These are phyloP conservation scores for Amblyopsis hoosieri DNA, from an alignment of 2,797 vertebrate species.

Conservation along the genomic window DNA sequence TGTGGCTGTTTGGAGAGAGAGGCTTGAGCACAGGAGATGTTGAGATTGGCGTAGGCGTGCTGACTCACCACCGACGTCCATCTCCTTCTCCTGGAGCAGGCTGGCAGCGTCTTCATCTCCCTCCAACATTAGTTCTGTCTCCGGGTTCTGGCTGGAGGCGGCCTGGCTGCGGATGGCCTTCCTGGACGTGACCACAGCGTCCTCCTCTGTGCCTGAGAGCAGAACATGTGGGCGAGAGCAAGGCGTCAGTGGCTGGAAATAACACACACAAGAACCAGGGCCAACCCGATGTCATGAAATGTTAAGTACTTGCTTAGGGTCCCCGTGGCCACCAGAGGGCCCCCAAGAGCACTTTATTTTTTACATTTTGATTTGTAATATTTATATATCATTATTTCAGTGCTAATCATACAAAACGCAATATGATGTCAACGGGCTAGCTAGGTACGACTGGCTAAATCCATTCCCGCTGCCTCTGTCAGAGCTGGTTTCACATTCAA, in stretches of 20 bases:
- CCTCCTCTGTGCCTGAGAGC: conserved; percentile 84
- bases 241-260: conserved; percentile 7
- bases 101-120: conserved; percentile 93
- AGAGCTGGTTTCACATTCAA: too few species aligned
- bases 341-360: too few species aligned
- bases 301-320: too few species aligned
- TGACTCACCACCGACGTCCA: conserved; percentile 91
- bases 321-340: too few species aligned
- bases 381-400: too few species aligned
- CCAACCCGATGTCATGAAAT: too few species aligned
- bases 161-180: conserved; percentile 86
- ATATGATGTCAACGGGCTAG: too few species aligned
- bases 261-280: background rate
- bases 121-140: conserved; percentile 91
- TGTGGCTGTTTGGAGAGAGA: too few species aligned
- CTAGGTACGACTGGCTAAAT: too few species aligned
- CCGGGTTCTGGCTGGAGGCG: conserved; percentile 85
- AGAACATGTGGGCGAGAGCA: conserved; percentile 7
- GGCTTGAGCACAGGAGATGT: conserved; percentile 6
- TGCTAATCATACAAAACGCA: too few species aligned
- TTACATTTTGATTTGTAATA: too few species aligned
- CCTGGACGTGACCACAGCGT: conserved; percentile 85
- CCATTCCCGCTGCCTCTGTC: too few species aligned
- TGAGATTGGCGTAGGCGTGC: conserved; percentile 12
- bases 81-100: conserved; percentile 95